Base-by-base conservation (phyloP, 2,113 vertebrate species). In the Vulpes lagopus region DNA sequence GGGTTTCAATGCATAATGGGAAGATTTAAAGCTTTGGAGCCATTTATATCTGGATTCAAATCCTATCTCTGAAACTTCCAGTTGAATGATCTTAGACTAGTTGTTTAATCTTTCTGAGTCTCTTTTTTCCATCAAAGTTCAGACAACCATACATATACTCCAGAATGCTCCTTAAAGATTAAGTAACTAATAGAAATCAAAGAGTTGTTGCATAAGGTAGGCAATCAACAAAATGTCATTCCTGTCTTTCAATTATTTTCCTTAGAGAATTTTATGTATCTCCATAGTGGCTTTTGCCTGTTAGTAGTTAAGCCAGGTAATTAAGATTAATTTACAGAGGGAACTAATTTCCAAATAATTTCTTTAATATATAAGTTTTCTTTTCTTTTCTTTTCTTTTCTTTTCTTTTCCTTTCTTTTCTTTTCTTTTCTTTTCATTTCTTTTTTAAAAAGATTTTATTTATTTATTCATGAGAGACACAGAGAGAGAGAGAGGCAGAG, bases 101-200 rank as follows among this genome's bases (percentile, higher is more conserved):
- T 64, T 65, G 80, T 71, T 84, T 81, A 19, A 20, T 74, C 35
- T 79, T 3, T 78, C 0, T 35, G 32, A 59, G 3, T 65, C 43
- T 62, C 51, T 74, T 57, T 38, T 62, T 85, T 3, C 19, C 30
- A 74, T 55, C 35, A 87, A 90, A 87, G 11, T 67, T 79, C 32
- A n/a, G n/a, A 83, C 38, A 78, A 83, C 79, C 90, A 83, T 59
- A 16, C 16, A 69, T 3, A 55, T 38, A 16, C 12, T 59, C 87
- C 59, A 65, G 5, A 87, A 3, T 12, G 15, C 10, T 65, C 5
- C 3, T 86, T 65, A 32, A 69, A 38, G 8, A 38, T 92, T 84
- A 79, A 90, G 76, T 20, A 93, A 87, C 12, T 76, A 80, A 80
- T 35, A 91, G 27, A 88, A 79, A 88, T 79, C 73, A 91, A 74